Percentiles rank a stretch among this genome's conserved stretches.
phyloP scores from a whole-genome alignment of 2,797 vertebrate genomes.

The Anniella stebbinsi region DNA sequence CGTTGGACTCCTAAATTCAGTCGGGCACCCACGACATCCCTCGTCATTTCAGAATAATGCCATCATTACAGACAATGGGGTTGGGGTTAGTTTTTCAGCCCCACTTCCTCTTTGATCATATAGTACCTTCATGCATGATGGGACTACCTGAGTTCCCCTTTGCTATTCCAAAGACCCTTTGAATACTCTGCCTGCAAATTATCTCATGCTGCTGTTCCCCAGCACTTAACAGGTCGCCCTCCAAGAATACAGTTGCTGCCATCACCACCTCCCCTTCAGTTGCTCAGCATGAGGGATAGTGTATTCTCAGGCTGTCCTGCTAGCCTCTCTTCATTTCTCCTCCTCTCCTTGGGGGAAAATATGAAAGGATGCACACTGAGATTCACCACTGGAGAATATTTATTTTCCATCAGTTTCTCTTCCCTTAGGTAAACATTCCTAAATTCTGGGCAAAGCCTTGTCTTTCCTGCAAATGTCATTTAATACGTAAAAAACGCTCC shows the following conservation, averaged over 20 bases:
- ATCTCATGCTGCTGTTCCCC: not conserved
- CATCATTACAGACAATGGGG: not conserved
- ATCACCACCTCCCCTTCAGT: too few species aligned
- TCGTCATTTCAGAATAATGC: not conserved
- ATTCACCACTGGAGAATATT: slow-evolving; percentile 41
- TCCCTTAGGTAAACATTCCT: slow-evolving; percentile 66
- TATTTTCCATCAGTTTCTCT: slow-evolving; percentile 45
- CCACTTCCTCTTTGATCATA: too few species aligned
- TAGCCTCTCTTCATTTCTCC: not conserved
- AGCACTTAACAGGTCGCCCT: not conserved
- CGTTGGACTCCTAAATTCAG: too few species aligned
- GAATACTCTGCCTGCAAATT: not conserved
- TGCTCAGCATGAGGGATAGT: not conserved
- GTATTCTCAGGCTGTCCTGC: not conserved
- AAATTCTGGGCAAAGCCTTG: slow-evolving; percentile 59
- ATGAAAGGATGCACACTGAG: not conserved
- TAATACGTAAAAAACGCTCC: slow-evolving; percentile 61
- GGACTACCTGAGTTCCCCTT: too few species aligned
- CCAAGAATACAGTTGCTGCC: not conserved
- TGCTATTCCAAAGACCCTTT: not conserved
- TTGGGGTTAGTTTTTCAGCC: too few species aligned
- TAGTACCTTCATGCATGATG: too few species aligned
- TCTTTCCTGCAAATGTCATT: slow-evolving; percentile 66
- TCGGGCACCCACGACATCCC: too few species aligned
- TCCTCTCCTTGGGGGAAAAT: not conserved